Base-by-base conservation (phyloP, 2,888 invertebrate species). In the Patella depressa region DNA sequence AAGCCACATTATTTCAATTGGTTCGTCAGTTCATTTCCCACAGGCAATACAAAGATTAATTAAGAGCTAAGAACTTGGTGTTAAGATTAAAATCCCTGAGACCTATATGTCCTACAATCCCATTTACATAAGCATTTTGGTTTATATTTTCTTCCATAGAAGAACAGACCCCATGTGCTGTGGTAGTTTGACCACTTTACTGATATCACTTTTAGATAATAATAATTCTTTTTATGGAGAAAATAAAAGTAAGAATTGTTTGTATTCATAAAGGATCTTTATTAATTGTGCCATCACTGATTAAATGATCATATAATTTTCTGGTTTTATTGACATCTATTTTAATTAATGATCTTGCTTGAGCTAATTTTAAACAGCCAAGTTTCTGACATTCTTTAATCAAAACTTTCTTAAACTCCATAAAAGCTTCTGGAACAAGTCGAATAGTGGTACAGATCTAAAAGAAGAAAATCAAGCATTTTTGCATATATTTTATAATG, bases 281-380 rank as follows among this genome's bases (percentile, higher is more conserved):
- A 57, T 83, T 86, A 9, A 90, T 85, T 14, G 80, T 73, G 2
- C 88, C 88, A 72, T 89, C 85, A 11, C 79, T 72, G 94, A 92
- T 96, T 95, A 92, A 95, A 96, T 87, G 89, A 82, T 91, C 91
- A 83, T 88, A 91, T 15, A 97, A 94, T 91, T 96, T 96, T 81
- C 97, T 94, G 0, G 97, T 98, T 85, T 93, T 93, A 91, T 97
- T 97, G 2, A 98, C 98, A 93, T 98, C 97, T 85, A 98, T 98
- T 92, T 97, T 97, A 65, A 97, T 94, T 71, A 97, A 93, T 71
- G 94, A 93, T 75, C 98, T 93, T 0, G 97, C 97, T 89, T 96
- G 96, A 2, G 96, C 94, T 80, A 98, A 92, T 80, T 95, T 94
- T 9, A 98, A 92, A 71, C 77, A 84, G 79, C 93, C 94, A 0